Evolutionary conservation across 2,888 invertebrate species (phyloP).

Genomic region (Calliscelio sp.): DNA sequence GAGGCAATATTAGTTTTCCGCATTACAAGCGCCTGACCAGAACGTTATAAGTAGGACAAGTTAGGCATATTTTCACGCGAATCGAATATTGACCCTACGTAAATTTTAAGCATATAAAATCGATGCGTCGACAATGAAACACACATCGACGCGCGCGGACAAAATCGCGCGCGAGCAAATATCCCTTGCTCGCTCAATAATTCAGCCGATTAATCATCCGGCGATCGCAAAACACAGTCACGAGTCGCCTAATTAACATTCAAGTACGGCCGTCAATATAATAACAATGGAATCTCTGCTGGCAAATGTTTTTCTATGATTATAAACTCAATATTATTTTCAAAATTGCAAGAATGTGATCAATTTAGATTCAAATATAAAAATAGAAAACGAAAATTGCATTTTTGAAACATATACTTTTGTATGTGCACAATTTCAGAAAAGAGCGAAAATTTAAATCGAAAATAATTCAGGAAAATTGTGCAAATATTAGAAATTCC

Average conservation of each 20-base stretch:
- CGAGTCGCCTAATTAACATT: conserved; percentile 47
- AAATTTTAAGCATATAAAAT: conserved; percentile 35
- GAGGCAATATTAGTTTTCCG: conserved; percentile 54
- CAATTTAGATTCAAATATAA: no score
- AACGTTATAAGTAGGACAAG: conserved; percentile 30
- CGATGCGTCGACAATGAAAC: conserved; percentile 38
- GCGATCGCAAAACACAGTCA: conserved; percentile 37
- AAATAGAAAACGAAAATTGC: no score
- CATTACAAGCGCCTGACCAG: conserved; percentile 31
- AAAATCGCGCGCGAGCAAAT: conserved; percentile 12
- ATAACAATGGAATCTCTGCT: conserved; percentile 25
- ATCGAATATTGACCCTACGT: conserved; percentile 33
- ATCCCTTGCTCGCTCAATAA: conserved; percentile 42
- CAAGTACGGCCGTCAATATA: conserved; percentile 7
- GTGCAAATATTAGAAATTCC: no score
- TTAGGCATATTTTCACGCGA: conserved; percentile 15
- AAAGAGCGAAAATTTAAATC: no score
- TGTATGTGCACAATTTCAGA: no score
- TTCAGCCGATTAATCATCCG: conserved; percentile 49
- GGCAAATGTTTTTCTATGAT: not conserved
- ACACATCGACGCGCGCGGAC: no score
- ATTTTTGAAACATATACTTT: no score
- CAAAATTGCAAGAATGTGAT: no score
- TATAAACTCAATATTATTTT: no score
- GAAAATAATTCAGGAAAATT: no score